Evolutionary conservation across 1,140 invertebrate genomes (phyloP), one percentile per base, ranked within the genome.

Genomic region (Reticulitermes speratus): DNA sequence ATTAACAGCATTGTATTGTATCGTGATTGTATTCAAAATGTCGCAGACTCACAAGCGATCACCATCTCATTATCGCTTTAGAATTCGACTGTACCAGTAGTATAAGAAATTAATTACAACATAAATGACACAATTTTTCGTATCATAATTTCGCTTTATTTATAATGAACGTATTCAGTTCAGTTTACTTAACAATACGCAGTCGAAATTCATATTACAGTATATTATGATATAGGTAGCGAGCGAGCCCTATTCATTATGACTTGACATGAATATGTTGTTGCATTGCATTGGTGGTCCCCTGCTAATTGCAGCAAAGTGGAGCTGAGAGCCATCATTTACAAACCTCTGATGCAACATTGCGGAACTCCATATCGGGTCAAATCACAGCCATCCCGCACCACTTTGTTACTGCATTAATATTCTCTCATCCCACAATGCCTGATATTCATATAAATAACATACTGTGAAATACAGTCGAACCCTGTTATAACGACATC

Each of bases 261-360:
- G 8, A 12, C 0, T 12, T 30, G 65, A 30, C n/a, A 9, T 30
- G 25, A 75, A 30, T 75, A 8, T 75, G 65, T 30, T 30, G n/a
- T 30, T 75, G 14, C 65, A 75, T 7, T 75, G 25, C 25, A 30
- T 2, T 75, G 25, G 6, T 6, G 7, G 65, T 75, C 65, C 65
- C n/a, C 65, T 75, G 65, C 30, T 75, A 30, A 30, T 75, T 30
- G 65, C n/a, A n/a, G n/a, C 25, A 65, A 65, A 65, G 19, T 65
- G 59, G 59, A 16, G 59, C 25, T 8, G 25, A 75, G 65, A 30
- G n/a, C 65, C n/a, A 30, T 30, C 65, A 30, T 75, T 75, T 75
- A 75, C 65, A 75, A 75, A 75, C n/a, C 65, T 75, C 65, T 75
- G n/a, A 25, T 75, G 65, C 25, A 75, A n/a, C 65, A 75, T 75